Base-by-base conservation (phyloP, 2,797 vertebrate genomes). In the Margarornis squamiger region DNA sequence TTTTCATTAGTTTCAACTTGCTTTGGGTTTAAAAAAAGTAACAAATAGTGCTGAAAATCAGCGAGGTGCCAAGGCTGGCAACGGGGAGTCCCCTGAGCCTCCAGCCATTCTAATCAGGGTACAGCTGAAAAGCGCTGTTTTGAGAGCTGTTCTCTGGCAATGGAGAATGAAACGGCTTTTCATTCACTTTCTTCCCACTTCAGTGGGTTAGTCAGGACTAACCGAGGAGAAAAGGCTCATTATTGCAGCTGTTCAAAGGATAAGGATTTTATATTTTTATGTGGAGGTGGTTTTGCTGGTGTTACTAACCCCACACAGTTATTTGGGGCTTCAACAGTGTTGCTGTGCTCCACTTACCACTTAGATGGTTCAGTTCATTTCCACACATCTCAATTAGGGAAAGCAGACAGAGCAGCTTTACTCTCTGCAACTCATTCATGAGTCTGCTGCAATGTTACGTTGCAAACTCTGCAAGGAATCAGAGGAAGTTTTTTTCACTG, bases 1-100 rank as follows among this genome's bases (percentile, higher is more conserved):
- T 96, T 96, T 96, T 96, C 86, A 95, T 95, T 91, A 91, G 70
- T 94, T 92, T 96, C 84, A 90, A 86, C 91, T 94, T 67, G 77
- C 93, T 96, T 90, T 78, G 62, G 10, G 85, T 95, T 96, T 95
- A 92, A 96, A 97, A 95, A 96, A 95, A 96, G 94, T 73, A 97
- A 95, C 95, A 96, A 95, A 93, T 62, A 74, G 77, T 59, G 92
- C 92, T 90, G 92, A 68, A 86, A 95, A 94, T 45, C 94, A 95
- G 80, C 4, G 7, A 95, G 94, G 81, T 96, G 96, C 96, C 96
- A 96, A 86, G 90, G 80, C 90, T 97, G 96, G 94, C 95, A 97
- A 80, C 49, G 5, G 41, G 17, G 74, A 95, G 73, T 93, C 79
- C 80, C 91, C 76, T 0, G 38, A 90, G 90, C 84, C 24, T 14